Evolutionary conservation across 2,113 vertebrate species (phyloP), one percentile per base, ranked within the genome.

Genomic region (Embiotoca jacksoni): DNA sequence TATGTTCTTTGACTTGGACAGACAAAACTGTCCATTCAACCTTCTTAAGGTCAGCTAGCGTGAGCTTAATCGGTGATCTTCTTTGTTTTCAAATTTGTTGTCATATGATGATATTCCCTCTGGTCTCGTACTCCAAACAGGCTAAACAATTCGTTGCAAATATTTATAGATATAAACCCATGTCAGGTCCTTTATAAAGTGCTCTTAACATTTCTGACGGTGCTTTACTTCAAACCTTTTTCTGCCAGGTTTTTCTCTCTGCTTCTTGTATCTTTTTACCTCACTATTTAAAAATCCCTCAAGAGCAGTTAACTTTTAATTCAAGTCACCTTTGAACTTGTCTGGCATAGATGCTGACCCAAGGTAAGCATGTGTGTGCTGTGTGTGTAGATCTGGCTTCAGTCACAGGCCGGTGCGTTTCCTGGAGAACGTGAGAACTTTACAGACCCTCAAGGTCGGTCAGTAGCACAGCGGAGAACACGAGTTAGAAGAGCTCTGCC

Each of bases 281-380:
- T 63, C 59, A 33, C 61, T 53, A 56, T 92, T 92, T 91, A 90
- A 76, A 76, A 72, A 23, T 80, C 92, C 90, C 91, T 80, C 44
- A 83, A 91, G 87, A 85, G 83, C 89, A 89, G 85, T 93, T 91
- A 91, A 90, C 81, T 85, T 92, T 93, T 89, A 92, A 93, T 93
- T 92, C 76, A 83, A 55, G 76, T 86, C 81, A 91, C 85, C 93
- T 93, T 86, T 93, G 88, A 92, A 88, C 92, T 83, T 74, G 73
- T 77, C 92, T 82, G 74, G 75, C 61, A 59, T 57, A 81, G 83
- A 91, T 80, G 68, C 57, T 50, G 60, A 62, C 67, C 14, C 32
- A 75, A 75, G 62, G 44, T 2, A 16, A 72, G 37, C 32, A 1
- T 60, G 39, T 64, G 16, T 58, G 68, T 57, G 66, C 54, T 80